Evolutionary conservation across 2,888 invertebrate genomes (phyloP).

Genomic region (Stegana nigrithorax): DNA sequence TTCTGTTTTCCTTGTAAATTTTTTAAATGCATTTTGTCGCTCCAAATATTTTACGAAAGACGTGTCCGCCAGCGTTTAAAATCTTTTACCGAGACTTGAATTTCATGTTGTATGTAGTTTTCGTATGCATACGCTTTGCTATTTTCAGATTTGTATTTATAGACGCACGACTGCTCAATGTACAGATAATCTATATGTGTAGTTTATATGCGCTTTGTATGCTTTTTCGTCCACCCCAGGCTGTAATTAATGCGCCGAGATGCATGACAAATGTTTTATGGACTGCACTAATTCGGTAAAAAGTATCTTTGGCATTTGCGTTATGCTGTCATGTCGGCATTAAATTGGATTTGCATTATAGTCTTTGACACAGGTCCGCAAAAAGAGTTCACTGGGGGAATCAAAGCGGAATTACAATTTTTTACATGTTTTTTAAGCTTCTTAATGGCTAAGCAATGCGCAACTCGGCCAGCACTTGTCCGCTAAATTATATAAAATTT

Average conservation of each 20-base stretch:
- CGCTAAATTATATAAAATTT: no score
- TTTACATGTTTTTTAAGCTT: no score
- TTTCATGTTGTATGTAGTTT: background rate
- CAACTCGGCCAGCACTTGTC: no score
- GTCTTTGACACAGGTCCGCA: background rate
- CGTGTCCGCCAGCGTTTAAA: background rate
- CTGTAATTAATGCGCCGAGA: background rate
- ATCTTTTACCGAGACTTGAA: background rate
- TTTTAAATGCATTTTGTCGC: background rate
- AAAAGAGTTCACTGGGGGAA: no score
- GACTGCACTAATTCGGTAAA: background rate
- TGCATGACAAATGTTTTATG: constrained; percentile 4
- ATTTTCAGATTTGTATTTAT: background rate
- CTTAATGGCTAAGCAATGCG: no score
- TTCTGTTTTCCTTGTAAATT: no score
- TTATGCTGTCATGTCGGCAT: constrained; percentile 1
- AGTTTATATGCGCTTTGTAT: background rate
- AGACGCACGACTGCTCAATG: background rate
- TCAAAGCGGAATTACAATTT: no score
- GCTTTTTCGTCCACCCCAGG: background rate
- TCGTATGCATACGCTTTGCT: no score
- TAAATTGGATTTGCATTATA: background rate
- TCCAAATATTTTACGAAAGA: background rate
- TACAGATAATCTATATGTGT: no score
- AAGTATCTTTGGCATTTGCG: background rate